Evolutionary conservation across 1,140 invertebrate species (phyloP).

Genomic region (Drosophila suzukii): DNA sequence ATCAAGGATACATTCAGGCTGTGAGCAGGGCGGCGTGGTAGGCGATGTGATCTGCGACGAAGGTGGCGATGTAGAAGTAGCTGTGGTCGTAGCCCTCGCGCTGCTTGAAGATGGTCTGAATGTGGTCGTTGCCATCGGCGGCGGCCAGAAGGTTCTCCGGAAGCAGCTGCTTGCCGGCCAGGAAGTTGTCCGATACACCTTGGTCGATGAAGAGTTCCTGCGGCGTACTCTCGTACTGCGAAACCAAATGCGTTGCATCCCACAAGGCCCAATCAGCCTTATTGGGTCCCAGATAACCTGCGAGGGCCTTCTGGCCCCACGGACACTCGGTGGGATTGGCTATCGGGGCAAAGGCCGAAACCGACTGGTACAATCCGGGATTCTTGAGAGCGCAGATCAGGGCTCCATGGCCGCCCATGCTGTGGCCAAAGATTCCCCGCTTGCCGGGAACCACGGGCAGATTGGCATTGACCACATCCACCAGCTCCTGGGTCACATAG

Average conservation of each 20-base stretch:
- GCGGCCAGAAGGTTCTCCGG: slow-evolving; percentile 93
- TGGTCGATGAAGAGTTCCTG: slow-evolving; percentile 95
- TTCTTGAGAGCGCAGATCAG: slow-evolving; percentile 96
- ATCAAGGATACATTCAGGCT: slow-evolving; percentile 3
- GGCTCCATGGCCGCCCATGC: slow-evolving; percentile 99
- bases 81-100: slow-evolving; percentile 98
- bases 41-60: slow-evolving; percentile 96
- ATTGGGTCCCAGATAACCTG: slow-evolving; percentile 92
- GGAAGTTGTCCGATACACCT: slow-evolving; percentile 94
- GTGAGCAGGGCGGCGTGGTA: slow-evolving; percentile 92
- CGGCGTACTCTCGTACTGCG: slow-evolving; percentile 93
- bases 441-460: slow-evolving; percentile 88
- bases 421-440: slow-evolving; percentile 94
- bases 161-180: slow-evolving; percentile 90
- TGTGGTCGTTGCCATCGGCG: slow-evolving; percentile 88
- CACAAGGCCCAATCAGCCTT: slow-evolving; percentile 92
- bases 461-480: slow-evolving; percentile 90
- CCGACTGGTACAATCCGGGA: slow-evolving; percentile 94
- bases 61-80: slow-evolving; percentile 97
- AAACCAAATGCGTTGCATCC: slow-evolving; percentile 94
- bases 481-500: slow-evolving; percentile 96
- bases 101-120: slow-evolving; percentile 91
- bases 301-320: slow-evolving; percentile 96
- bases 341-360: slow-evolving; percentile 99
- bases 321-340: slow-evolving; percentile 93